Percentiles rank a stretch among this genome's conserved stretches.
Conservation (phyloP, 2,888 invertebrate species). For the Eristalinus sepulchralis region DNA sequence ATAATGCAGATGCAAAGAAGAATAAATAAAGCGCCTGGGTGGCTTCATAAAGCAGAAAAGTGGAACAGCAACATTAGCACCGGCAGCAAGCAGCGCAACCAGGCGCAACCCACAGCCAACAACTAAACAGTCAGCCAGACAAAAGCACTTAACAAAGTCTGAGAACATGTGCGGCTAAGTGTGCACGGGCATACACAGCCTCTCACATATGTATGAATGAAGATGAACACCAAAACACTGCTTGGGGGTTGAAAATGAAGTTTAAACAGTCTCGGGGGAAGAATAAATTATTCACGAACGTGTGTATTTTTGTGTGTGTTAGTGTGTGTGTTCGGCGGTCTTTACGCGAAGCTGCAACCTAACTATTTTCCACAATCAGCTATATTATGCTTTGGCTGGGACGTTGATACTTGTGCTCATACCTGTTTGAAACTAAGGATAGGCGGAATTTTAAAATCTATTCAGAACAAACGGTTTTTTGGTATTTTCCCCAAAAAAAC, state of each 20-base stretch:
- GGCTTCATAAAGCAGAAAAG: conserved; percentile 38
- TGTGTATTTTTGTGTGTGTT: conserved; percentile 37
- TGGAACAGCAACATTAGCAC: conserved; percentile 42
- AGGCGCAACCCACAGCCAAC: conserved; percentile 20
- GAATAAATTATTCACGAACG: conserved; percentile 62
- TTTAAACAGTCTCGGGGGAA: conserved; percentile 59
- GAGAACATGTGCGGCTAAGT: conserved; percentile 63
- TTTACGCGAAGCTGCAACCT: conserved; percentile 40
- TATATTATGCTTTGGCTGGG: conserved; percentile 18
- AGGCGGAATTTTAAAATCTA: conserved; percentile 62
- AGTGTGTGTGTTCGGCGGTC: neutral
- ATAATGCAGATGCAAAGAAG: neutral
- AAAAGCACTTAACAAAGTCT: conserved; percentile 69
- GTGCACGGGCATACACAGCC: conserved; percentile 5
- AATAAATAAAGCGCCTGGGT: conserved; percentile 31
- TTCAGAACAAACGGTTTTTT: conserved; percentile 50
- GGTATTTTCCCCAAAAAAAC: conserved; percentile 36
- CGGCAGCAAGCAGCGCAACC: conserved; percentile 4
- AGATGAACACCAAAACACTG: conserved; percentile 41
- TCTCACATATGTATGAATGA: neutral
- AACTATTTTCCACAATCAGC: conserved; percentile 36
- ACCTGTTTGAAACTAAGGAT: conserved; percentile 42
- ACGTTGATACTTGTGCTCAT: conserved; percentile 12
- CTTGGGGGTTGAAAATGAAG: conserved; percentile 48
- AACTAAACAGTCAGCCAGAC: conserved; percentile 61